A percentile compares a stretch with the other conserved stretches of the same genome.
phyloP scores from a whole-genome alignment of 1,140 invertebrate species.

The Brachionus paranguensis region DNA sequence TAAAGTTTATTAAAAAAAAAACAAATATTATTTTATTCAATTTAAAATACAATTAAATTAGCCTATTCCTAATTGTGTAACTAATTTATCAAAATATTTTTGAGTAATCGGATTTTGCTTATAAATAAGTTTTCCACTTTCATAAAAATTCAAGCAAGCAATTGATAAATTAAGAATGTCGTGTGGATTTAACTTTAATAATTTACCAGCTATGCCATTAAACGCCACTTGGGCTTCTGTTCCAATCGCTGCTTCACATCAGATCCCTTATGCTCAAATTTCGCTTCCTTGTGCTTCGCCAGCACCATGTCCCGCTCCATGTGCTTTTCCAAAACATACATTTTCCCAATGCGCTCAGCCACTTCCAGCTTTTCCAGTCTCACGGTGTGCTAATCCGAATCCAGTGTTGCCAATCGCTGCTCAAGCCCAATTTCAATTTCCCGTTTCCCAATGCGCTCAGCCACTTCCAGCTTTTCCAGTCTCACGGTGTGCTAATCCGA shows the following conservation, averaged over 20 bases:
- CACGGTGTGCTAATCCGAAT: background rate
- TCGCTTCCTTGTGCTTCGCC: background rate
- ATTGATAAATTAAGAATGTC: background rate
- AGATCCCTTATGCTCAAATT: background rate
- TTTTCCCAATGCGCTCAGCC: background rate
- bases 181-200: background rate
- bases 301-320: background rate
- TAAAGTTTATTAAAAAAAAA: background rate
- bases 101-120: background rate
- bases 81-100: background rate
- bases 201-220: background rate
- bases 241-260: background rate
- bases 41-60: background rate
- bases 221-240: background rate
- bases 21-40: background rate
- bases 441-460: background rate
- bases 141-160: slow-evolving; percentile 2
- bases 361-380: background rate
- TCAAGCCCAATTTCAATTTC: background rate
- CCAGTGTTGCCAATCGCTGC: background rate
- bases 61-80: background rate
- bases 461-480: background rate
- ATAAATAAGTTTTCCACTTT: background rate
- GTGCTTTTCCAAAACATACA: background rate
- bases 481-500: background rate